A percentile compares a stretch with the other conserved stretches of the same genome.
phyloP scores from a whole-genome alignment of 2,797 vertebrate species.

The Adrianichthys oophorus region DNA sequence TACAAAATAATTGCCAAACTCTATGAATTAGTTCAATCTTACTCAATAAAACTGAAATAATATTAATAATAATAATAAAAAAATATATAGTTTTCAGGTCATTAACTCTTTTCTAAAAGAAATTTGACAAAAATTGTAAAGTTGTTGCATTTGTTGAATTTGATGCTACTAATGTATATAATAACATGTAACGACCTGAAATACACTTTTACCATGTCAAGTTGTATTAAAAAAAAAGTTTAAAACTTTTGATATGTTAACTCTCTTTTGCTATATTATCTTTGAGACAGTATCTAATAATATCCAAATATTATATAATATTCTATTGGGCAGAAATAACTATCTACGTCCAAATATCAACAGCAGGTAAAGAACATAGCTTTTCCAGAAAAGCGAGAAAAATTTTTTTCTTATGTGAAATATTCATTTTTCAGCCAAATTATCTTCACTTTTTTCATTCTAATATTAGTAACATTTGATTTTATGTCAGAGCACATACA shows the following conservation, averaged over 20 bases:
- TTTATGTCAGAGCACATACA: constrained; percentile 44
- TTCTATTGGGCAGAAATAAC: too few species aligned
- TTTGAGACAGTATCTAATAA: constrained; percentile 10
- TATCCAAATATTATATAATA: not conserved
- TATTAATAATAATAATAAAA: constrained; percentile 17
- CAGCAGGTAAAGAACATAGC: too few species aligned
- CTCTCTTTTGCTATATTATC: constrained; percentile 52
- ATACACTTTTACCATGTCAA: constrained; percentile 37
- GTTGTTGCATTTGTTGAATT: constrained; percentile 25
- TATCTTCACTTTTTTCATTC: too few species aligned
- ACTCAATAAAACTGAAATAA: constrained; percentile 24
- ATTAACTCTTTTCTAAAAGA: constrained; percentile 30
- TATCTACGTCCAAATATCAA: too few species aligned
- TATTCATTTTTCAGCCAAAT: too few species aligned
- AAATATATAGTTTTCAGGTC: constrained; percentile 28
- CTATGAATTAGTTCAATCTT: constrained; percentile 16
- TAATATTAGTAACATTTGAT: not conserved
- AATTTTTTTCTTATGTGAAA: too few species aligned
- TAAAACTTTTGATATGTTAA: not conserved
- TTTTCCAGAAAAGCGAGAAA: too few species aligned
- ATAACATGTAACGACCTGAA: constrained; percentile 19
- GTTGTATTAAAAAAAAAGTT: constrained; percentile 12
- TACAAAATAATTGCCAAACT: constrained; percentile 11
- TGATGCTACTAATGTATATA: constrained; percentile 32
- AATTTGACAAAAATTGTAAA: constrained; percentile 13